Conservation (phyloP, 2,888 invertebrate species). For the Parnassius glacialis region DNA sequence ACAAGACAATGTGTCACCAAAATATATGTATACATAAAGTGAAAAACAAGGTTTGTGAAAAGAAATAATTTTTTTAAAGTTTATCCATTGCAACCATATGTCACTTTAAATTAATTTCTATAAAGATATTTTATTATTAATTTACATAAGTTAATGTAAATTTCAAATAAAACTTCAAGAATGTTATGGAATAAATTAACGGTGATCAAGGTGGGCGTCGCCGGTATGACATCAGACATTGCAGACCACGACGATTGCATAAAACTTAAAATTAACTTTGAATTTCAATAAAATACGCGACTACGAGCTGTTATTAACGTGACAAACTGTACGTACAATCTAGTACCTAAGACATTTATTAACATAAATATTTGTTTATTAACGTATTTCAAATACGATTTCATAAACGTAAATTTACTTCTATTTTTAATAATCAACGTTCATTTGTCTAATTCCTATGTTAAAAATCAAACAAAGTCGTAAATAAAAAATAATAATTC, state of each 20-base stretch:
- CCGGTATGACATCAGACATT: conserved; percentile 61
- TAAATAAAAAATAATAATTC: neutral
- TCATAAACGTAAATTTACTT: too few relatives aligned
- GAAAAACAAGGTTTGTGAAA: conserved; percentile 38
- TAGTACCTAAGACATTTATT: too few relatives aligned
- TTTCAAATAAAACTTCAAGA: conserved; percentile 18
- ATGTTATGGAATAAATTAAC: conserved; percentile 40
- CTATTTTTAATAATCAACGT: too few relatives aligned
- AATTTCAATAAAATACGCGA: neutral
- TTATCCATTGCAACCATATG: conserved; percentile 43
- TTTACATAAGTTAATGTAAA: neutral
- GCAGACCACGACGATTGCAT: conserved; percentile 35
- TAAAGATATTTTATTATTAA: too few relatives aligned
- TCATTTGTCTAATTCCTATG: too few relatives aligned
- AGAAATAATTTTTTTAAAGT: conserved; percentile 21
- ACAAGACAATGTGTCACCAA: conserved; percentile 61
- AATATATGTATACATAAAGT: conserved; percentile 47
- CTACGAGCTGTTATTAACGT: too few relatives aligned
- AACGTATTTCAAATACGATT: too few relatives aligned
- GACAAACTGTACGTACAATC: too few relatives aligned
- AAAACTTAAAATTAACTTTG: conserved; percentile 1
- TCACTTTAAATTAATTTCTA: too few relatives aligned
- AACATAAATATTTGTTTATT: too few relatives aligned
- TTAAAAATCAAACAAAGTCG: too few relatives aligned
- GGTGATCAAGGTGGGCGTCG: conserved; percentile 44